Evolutionary conservation across 1,140 invertebrate species (phyloP), one percentile per base, ranked within the genome.

Genomic region (Augochlora pura): DNA sequence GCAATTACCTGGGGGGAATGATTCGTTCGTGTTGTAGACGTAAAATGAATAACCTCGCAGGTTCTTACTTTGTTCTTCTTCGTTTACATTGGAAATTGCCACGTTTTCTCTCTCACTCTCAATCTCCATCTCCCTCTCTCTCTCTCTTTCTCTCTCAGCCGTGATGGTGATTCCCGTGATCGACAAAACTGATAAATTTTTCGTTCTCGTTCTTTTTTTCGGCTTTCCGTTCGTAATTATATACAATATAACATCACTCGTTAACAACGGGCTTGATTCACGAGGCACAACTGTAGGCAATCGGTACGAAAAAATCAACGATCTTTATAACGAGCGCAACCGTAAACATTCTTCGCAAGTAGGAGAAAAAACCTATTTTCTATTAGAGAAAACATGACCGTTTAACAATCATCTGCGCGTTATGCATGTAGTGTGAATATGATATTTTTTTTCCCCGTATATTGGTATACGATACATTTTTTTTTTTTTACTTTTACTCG

Each of bases 371-470:
- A 85, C 63, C 18, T 32, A 32, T 32, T 32, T 82, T 85, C 75
- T 82, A 76, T 82, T 75, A 76, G 62, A 82, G 75, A 82, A 82
- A 72, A 76, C 83, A 82, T 76, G 83, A 86, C 60, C 64, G 83
- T 78, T 85, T 64, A 72, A 85, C 80, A 82, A 69, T 72, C 32
- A 49, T 82, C 57, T 77, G 80, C 82, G 81, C 70, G 79, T 78
- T 85, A 78, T 72, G 65, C 73, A 67, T 52, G 63, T 62, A 76
- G 32, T 46, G 57, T 60, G 82, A 67, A 14, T 85, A 84, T 70
- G 54, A 63, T 46, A 80, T 75, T 32, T 18, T 64, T 65, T n/a
- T n/a, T n/a, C n/a, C n/a, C 42, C 32, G 71, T 68, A 54, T 83
- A 74, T 60, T 64, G 39, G 57, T 38, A 64, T 67, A 81, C 63